Base-by-base conservation (phyloP, 1,140 invertebrate species). In the Amyelois transitella region DNA sequence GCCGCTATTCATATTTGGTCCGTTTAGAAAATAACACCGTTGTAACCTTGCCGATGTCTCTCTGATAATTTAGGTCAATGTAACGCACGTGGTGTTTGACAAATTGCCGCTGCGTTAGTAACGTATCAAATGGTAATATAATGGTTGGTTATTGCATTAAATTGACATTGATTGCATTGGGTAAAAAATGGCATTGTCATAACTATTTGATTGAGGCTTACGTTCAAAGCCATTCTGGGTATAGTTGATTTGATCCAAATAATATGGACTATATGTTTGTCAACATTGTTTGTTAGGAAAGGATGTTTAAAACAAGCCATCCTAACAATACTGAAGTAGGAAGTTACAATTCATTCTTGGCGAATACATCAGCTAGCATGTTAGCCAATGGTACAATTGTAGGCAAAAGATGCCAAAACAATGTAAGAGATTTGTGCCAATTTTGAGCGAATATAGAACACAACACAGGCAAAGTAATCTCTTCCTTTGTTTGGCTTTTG, bases 11-110 rank as follows among this genome's bases (percentile, higher is more conserved):
- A 72, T 81, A 81, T 81, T 77, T 70, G 74, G 75, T 74, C 59
- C 64, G 79, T 84, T 84, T 84, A 78, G 67, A 82, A 83, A 83
- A 86, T 86, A 83, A 80, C 74, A 70, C 55, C 24, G 64, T 62
- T 20, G 66, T 69, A 84, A 84, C 85, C 85, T 88, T 85, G 85
- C 60, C 58, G 69, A 76, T 75, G 67, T 78, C 64, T 77, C 72
- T 76, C 68, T 55, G 63, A 69, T 64, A 74, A 88, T 88, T 81
- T 85, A 66, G 82, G 82, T 88, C 85, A 88, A 83, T 83, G 81
- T 79, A 66, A 82, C 67, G 64, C 68, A 75, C 72, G 71, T 75
- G 66, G 74, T 74, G 63, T 76, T 77, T 82, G 77, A 80, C 75
- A 80, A 70, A 63, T 38, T 19, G 60, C 55, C 43, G 60, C 45